A percentile compares a stretch with the other conserved stretches of the same genome.
Evolutionary conservation across 53 echinoderm and acorn worm species (phyloP).

Genomic region (Holothuria leucospilota): DNA sequence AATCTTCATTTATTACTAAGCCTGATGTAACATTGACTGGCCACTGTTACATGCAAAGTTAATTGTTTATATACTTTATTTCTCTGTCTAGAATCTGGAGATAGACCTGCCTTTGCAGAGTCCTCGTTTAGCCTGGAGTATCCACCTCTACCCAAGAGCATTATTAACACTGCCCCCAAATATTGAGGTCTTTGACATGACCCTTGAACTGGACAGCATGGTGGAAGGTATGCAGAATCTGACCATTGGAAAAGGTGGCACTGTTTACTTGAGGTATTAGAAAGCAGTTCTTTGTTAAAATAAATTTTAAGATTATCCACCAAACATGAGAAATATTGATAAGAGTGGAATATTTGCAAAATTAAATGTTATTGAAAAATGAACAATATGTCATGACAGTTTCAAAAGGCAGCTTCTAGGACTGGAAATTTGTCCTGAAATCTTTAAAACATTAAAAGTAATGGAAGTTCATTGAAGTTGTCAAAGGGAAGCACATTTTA

Average conservation of each 20-base stretch:
- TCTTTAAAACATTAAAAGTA: too few relatives aligned
- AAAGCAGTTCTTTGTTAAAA: background rate
- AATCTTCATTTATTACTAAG: too few relatives aligned
- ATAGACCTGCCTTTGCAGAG: slow-evolving; percentile 82
- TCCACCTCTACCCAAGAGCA: slow-evolving; percentile 71
- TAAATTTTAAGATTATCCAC: too few relatives aligned
- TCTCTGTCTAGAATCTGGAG: slow-evolving; percentile 60
- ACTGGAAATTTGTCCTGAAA: too few relatives aligned
- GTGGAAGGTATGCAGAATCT: slow-evolving; percentile 75
- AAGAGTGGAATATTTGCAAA: too few relatives aligned
- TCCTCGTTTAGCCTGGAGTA: slow-evolving; percentile 83
- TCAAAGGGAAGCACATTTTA: too few relatives aligned
- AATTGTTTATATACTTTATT: background rate
- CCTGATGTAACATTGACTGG: background rate
- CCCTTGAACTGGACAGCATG: slow-evolving; percentile 80
- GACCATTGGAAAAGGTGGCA: slow-evolving; percentile 81
- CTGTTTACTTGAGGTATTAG: slow-evolving; percentile 75
- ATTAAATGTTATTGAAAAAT: too few relatives aligned
- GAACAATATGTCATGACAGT: too few relatives aligned
- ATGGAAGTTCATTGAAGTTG: too few relatives aligned
- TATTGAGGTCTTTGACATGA: slow-evolving; percentile 81
- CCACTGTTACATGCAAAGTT: background rate
- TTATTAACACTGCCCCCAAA: slow-evolving; percentile 81
- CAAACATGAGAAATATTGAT: too few relatives aligned
- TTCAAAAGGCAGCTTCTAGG: too few relatives aligned